Percentiles rank a stretch among this genome's conserved stretches.
These are phyloP conservation scores for Anguilla obscura DNA, from an alignment of 2,797 vertebrate genomes.

Conservation along the genomic window DNA sequence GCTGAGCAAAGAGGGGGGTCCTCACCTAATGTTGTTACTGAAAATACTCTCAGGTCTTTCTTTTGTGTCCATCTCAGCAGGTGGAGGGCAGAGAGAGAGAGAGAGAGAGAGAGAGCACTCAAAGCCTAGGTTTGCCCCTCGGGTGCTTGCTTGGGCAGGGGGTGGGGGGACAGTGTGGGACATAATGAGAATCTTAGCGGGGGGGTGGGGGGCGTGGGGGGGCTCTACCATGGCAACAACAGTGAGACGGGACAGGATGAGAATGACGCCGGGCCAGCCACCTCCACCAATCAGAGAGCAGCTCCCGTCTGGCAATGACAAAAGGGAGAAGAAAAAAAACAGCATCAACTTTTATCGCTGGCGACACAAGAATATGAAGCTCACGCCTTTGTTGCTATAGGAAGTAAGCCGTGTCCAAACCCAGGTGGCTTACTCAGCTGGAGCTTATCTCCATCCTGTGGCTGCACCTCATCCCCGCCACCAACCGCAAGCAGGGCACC, in stretches of 20 bases:
- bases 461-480: not conserved
- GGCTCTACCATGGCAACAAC: not conserved
- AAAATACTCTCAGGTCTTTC: slow-evolving; percentile 1
- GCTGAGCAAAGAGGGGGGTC: not conserved
- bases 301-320: not conserved
- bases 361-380: slow-evolving; percentile 2
- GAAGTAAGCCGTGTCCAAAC: not conserved
- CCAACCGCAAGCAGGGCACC: not conserved
- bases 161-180: not conserved
- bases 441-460: not conserved
- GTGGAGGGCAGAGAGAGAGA: not conserved
- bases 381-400: slow-evolving; percentile 6
- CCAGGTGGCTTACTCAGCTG: not conserved
- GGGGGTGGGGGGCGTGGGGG: not conserved
- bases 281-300: not conserved
- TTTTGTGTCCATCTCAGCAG: not conserved
- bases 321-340: not conserved
- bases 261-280: not conserved
- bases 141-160: not conserved
- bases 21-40: not conserved
- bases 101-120: not conserved
- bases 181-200: not conserved
- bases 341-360: not conserved
- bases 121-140: not conserved
- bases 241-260: slow-evolving; percentile 7